phyloP scores from a whole-genome alignment of 2,797 vertebrate species.

The Phoebastria nigripes region DNA sequence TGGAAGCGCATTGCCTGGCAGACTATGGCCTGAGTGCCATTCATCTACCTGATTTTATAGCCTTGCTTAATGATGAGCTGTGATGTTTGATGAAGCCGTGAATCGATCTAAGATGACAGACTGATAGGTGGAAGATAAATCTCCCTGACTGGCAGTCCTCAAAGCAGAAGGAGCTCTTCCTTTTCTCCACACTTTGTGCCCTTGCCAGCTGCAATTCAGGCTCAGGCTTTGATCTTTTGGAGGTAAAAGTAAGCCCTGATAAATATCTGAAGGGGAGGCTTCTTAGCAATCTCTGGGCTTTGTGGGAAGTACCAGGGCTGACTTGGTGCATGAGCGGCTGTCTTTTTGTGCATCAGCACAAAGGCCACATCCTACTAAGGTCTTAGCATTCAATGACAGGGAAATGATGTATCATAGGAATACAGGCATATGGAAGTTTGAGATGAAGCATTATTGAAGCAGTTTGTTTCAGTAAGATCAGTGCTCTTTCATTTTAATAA shows the following conservation, averaged over 20 bases:
- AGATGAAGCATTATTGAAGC: neutral
- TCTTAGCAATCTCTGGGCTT: neutral
- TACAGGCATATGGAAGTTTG: neutral
- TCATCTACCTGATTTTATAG: neutral
- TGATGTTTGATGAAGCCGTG: conserved; percentile 3
- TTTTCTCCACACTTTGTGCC: neutral
- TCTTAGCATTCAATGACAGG: neutral
- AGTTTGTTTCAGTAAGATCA: neutral
- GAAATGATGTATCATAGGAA: neutral
- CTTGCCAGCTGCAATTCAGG: neutral
- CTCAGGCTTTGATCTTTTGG: neutral
- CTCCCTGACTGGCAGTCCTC: neutral
- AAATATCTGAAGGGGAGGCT: neutral
- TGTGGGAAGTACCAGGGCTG: neutral
- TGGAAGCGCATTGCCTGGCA: neutral
- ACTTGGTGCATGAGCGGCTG: neutral
- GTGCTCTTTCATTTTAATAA: neutral
- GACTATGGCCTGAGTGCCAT: neutral
- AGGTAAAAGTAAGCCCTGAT: neutral
- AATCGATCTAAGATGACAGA: neutral
- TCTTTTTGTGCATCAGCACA: neutral
- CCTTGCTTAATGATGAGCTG: neutral
- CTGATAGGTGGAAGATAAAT: neutral
- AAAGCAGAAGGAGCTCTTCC: neutral
- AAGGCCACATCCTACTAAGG: neutral